Base-by-base conservation (phyloP, 1,140 invertebrate genomes). In the Neodiprion pinetum region DNA sequence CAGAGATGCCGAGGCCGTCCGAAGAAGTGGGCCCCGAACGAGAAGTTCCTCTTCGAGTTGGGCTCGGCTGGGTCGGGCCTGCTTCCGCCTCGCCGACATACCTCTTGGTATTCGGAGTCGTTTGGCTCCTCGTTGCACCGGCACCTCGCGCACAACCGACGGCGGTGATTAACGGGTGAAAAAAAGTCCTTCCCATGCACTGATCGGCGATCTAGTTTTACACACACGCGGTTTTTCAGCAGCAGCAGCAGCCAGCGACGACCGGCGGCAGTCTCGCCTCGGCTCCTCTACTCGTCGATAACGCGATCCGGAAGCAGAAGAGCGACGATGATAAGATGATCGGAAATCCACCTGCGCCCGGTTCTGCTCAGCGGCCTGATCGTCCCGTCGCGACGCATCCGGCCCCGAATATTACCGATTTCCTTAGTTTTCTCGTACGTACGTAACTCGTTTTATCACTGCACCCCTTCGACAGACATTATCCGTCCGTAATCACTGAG, bases 21-120 rank as follows among this genome's bases (percentile, higher is more conserved):
- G 83, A 80, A 82, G 79, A 76, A 85, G 79, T 66, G 81, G 79
- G 77, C 82, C 85, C 81, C 83, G 87, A 81, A 82, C 83, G 11
- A 61, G 53, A 78, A 88, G 87, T 82, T 89, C 87, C 83, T 89
- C 88, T 84, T 88, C 87, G 77, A 88, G 86, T 78, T 86, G 85
- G 79, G 88, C 88, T 85, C 88, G 88, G 83, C 86, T 89, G 71
- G 88, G 88, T 81, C 88, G 86, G 74, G 88, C 88, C 78, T 89
- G 88, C 85, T 88, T 88, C 84, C 88, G 83, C 84, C 88, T 83
- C 53, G 53, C 53, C 83, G 88, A 88, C 88, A 89, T 88, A 75
- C 76, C 78, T 82, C 75, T 82, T 74, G 23, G 70, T 61, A 61
- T 61, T 53, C 53, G 11, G 11, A 40, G 28, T 40, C 28, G 11